Evolutionary conservation across 2,888 invertebrate species (phyloP).

Genomic region (Leptinotarsa peninsularis): DNA sequence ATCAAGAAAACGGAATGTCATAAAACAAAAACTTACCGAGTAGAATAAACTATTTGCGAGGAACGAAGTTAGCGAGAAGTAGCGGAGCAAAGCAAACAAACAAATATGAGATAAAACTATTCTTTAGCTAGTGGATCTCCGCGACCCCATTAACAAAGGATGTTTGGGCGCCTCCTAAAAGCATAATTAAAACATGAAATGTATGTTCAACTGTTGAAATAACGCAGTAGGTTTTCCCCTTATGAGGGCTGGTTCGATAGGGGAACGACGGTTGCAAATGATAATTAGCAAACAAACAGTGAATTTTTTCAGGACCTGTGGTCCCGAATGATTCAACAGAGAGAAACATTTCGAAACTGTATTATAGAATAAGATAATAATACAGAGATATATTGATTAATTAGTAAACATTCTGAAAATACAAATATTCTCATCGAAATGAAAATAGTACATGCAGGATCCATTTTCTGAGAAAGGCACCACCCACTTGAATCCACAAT

Average conservation of each 20-base stretch:
- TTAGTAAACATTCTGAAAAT: too few relatives aligned
- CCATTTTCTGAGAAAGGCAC: too few relatives aligned
- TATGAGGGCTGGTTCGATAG: conserved; percentile 28
- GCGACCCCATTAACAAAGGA: conserved; percentile 58
- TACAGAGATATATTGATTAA: too few relatives aligned
- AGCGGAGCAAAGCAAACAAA: conserved; percentile 47
- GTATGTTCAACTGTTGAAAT: conserved; percentile 62
- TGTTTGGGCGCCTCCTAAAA: conserved; percentile 59
- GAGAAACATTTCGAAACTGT: too few relatives aligned
- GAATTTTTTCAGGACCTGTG: background rate
- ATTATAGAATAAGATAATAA: too few relatives aligned
- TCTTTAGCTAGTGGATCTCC: conserved; percentile 46
- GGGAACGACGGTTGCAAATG: background rate
- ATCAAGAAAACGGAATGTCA: conserved; percentile 52
- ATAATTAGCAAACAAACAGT: background rate
- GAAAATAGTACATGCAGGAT: too few relatives aligned
- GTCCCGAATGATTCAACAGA: background rate
- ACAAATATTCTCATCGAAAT: too few relatives aligned
- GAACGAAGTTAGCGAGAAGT: conserved; percentile 44
- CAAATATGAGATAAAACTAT: conserved; percentile 57
- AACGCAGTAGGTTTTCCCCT: conserved; percentile 52
- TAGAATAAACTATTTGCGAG: conserved; percentile 52
- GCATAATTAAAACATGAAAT: conserved; percentile 64
- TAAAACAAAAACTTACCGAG: conserved; percentile 52
- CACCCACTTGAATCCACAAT: too few relatives aligned